Evolutionary conservation across 1,140 invertebrate species (phyloP), one percentile per base, ranked within the genome.

Genomic region (Drosophila parvula): DNA sequence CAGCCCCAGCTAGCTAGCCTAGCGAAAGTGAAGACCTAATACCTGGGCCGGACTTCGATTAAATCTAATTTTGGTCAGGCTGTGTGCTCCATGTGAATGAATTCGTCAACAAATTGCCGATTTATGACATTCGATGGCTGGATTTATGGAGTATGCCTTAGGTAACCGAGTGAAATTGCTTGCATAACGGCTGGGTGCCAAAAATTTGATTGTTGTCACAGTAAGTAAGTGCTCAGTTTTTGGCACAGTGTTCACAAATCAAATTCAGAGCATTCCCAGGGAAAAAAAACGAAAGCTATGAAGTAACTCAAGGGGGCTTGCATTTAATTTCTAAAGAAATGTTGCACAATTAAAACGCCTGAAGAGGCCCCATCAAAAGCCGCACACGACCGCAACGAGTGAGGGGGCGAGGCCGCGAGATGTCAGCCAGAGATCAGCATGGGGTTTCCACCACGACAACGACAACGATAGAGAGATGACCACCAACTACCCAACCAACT

Each of bases 281-380:
- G 74, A 90, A 88, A 88, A 89, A 90, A 88, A 88, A 89, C 84
- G 84, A 88, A 89, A 88, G 84, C 83, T 75, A 83, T 88, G 84
- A 89, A 89, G 84, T 88, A 88, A 88, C 81, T 74, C 34, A 70
- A 58, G 70, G 45, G 45, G 55, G 62, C 73, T 69, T 79, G 68
- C 68, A 84, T 47, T 86, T 82, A 79, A 79, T 88, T 88, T 88
- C 84, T 74, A 88, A 78, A 78, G 80, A 89, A 90, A 89, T 80
- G 84, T 89, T 88, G 84, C 84, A 88, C 84, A 88, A 88, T 88
- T 88, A 89, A 88, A 79, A 78, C 63, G 58, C 75, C 75, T 79
- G 65, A 86, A 86, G 65, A 86, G 82, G 74, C 79, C 83, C 80
- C 85, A 88, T 89, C 82, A 84, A 89, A 79, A 71, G 77, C 63